Base-by-base conservation (phyloP, 2,888 invertebrate genomes). In the Dynastes maya region DNA sequence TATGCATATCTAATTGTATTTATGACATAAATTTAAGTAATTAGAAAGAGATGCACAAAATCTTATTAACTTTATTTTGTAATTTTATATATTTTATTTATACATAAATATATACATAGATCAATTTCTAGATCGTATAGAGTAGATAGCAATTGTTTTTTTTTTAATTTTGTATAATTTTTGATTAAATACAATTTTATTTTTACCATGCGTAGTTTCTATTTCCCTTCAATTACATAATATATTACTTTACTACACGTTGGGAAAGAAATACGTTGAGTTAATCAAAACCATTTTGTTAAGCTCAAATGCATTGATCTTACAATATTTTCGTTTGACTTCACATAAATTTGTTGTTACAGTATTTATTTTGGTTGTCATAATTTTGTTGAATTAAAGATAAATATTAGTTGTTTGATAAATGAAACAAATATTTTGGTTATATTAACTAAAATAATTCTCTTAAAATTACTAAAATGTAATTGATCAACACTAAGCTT, bases 171-270 rank as follows among this genome's bases (percentile, higher is more conserved):
- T 88, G 87, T 88, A 87, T 87, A 87, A 87, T 45, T 87, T 86
- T 87, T 85, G 84, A 85, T 87, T 87, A 86, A 88, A 88, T 88
- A 88, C 86, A 88, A 84, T 86, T 87, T 87, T 88, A 87, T 88
- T 87, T 88, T 88, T 87, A 85, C 84, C 84, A 84, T 79, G 75
- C 55, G 45, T 78, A 29, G 55, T 65, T 75, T 58, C 71, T 32
- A 55, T 71, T 61, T 32, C n/a, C 77, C 16, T 6, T 3, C n/a
- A n/a, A 51, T 51, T 22, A 16, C 11, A 32, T 0, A 32, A 5
- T 32, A 32, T 61, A 2, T 22, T 61, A 27, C 22, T 6, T 29
- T 11, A 27, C 22, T 11, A 61, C 11, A 16, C 16, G 16, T 16
- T 0, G 16, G 16, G 16, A 16, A 16, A 16, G 16, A 16, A 16